A percentile compares a stretch with the other conserved stretches of the same genome.
Evolutionary conservation across 2,797 vertebrate species (phyloP).

Genomic region (Pelochelys cantorii): DNA sequence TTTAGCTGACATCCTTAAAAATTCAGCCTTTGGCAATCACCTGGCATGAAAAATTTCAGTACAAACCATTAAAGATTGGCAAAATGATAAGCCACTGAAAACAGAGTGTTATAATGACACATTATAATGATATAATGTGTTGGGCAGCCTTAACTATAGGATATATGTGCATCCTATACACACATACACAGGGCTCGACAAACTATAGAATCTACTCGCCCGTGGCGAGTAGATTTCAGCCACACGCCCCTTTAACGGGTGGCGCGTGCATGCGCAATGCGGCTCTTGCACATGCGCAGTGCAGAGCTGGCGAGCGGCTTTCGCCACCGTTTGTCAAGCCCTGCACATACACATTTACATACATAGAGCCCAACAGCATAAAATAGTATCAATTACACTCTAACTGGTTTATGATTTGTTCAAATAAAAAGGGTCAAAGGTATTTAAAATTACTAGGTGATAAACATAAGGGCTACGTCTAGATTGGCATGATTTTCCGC

Average conservation of each 20-base stretch:
- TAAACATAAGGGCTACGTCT: too few species aligned
- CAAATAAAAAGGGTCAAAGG: conserved; percentile 18
- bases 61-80: background rate
- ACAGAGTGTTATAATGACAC: background rate
- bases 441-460: conserved; percentile 20
- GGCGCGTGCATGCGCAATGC: too few species aligned
- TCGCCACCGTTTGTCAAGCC: too few species aligned
- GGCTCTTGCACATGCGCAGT: too few species aligned
- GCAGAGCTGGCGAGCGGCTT: too few species aligned
- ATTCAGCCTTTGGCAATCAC: background rate
- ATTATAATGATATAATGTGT: too few species aligned
- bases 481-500: too few species aligned
- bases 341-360: background rate
- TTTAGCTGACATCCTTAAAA: background rate
- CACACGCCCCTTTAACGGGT: too few species aligned
- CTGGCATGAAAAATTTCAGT: background rate
- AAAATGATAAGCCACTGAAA: background rate
- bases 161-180: background rate
- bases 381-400: conserved; percentile 6
- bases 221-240: too few species aligned
- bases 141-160: background rate
- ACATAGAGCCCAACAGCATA: conserved; percentile 19
- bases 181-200: too few species aligned
- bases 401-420: conserved; percentile 36
- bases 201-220: too few species aligned